These are phyloP conservation scores for Aquatica leii DNA, from an alignment of 2,888 invertebrate genomes.

Conservation along the genomic window DNA sequence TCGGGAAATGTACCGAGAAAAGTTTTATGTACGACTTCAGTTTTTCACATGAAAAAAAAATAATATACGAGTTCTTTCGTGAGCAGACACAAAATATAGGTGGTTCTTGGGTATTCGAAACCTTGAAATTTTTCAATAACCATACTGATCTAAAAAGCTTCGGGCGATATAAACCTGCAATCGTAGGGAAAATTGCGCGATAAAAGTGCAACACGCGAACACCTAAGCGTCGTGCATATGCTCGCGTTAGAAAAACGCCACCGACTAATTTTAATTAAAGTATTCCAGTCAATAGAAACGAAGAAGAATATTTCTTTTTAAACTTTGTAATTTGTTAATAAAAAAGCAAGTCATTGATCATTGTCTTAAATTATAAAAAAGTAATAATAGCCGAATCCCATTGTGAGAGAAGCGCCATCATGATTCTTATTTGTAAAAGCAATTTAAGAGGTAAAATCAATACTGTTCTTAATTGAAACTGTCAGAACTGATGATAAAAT, in stretches of 20 bases:
- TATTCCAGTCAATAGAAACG: no score
- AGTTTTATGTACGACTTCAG: constrained; percentile 44
- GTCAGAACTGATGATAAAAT: constrained; percentile 36
- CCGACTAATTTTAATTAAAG: neutral
- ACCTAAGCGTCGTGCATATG: neutral
- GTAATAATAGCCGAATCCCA: constrained; percentile 22
- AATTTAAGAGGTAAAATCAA: constrained; percentile 35
- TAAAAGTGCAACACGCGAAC: constrained; percentile 15
- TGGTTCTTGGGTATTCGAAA: neutral
- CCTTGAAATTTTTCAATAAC: constrained; percentile 9
- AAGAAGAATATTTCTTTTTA: no score
- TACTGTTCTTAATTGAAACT: constrained; percentile 37
- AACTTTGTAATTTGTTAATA: neutral
- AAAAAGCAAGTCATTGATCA: constrained; percentile 31
- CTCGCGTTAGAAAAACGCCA: neutral
- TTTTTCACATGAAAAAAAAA: constrained; percentile 32
- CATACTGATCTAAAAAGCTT: constrained; percentile 11
- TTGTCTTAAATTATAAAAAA: constrained; percentile 31
- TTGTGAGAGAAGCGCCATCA: constrained; percentile 21
- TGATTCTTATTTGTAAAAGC: constrained; percentile 33
- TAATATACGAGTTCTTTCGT: constrained; percentile 18
- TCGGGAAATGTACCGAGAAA: constrained; percentile 59
- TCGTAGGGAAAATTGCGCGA: constrained; percentile 38
- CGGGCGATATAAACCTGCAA: constrained; percentile 44
- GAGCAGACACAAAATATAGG: constrained; percentile 9